phyloP scores from a whole-genome alignment of 2,113 vertebrate genomes.

The Mohoua ochrocephala region DNA sequence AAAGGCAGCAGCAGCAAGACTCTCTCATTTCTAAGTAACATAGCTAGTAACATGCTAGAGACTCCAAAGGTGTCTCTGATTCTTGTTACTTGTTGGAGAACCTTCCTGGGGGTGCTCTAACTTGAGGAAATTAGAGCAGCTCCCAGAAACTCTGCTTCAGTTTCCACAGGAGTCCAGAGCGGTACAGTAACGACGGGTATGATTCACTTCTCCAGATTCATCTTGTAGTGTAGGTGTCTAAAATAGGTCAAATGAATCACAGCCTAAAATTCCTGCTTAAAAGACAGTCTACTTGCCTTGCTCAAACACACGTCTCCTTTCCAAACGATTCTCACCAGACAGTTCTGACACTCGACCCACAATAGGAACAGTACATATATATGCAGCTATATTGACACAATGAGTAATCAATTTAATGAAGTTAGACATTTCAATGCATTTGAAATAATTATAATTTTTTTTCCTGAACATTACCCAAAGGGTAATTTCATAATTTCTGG shows the following conservation, averaged over 20 bases:
- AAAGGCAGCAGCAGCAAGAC: neutral
- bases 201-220: constrained; percentile 43
- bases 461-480: neutral
- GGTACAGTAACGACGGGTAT: neutral
- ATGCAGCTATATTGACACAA: neutral
- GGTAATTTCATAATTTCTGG: neutral
- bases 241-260: constrained; percentile 61
- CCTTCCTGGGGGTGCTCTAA: neutral
- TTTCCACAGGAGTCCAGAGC: neutral
- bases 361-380: neutral
- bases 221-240: constrained; percentile 43
- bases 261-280: neutral
- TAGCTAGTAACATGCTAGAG: neutral
- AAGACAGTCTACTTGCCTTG: neutral
- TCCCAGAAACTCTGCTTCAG: neutral
- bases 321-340: neutral
- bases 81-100: neutral
- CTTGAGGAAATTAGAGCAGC: neutral
- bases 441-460: neutral
- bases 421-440: neutral
- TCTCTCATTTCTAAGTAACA: neutral
- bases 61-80: neutral
- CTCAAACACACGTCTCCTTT: neutral
- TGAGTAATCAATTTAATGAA: neutral
- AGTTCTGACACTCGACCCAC: neutral